These are phyloP conservation scores for Egretta garzetta DNA, from an alignment of 2,113 vertebrate species.

Conservation along the genomic window DNA sequence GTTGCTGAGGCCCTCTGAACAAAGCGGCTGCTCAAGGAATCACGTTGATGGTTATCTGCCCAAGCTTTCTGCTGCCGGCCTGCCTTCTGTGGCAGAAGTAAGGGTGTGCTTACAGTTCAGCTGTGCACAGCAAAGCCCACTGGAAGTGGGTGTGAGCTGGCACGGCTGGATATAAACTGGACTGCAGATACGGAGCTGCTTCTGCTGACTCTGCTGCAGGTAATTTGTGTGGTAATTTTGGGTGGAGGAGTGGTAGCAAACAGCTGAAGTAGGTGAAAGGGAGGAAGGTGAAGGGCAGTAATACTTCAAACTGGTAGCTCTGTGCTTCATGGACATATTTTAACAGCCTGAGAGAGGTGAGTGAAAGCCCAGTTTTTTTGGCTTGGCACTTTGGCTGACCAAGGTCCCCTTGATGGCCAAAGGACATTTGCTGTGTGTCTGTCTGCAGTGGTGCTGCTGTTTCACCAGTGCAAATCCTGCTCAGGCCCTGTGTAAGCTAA, in stretches of 20 bases:
- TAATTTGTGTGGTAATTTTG: neutral
- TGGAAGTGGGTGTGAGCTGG: neutral
- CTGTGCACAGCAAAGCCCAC: neutral
- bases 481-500: neutral
- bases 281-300: neutral
- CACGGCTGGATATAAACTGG: neutral
- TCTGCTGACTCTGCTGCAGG: neutral
- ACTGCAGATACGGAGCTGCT: neutral
- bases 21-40: accelerated
- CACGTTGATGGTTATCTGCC: accelerated
- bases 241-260: neutral
- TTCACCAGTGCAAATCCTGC: neutral
- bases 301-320: neutral
- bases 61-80: neutral
- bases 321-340: neutral
- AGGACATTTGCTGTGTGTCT: neutral
- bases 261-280: neutral
- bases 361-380: neutral
- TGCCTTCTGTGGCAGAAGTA: neutral
- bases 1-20: accelerated
- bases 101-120: neutral
- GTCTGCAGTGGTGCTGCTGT: neutral
- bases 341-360: neutral
- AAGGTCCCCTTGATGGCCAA: neutral
- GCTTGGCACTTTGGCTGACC: neutral